Evolutionary conservation across 2,797 vertebrate genomes (phyloP), one percentile per base, ranked within the genome.

Genomic region (Thunnus albacares): DNA sequence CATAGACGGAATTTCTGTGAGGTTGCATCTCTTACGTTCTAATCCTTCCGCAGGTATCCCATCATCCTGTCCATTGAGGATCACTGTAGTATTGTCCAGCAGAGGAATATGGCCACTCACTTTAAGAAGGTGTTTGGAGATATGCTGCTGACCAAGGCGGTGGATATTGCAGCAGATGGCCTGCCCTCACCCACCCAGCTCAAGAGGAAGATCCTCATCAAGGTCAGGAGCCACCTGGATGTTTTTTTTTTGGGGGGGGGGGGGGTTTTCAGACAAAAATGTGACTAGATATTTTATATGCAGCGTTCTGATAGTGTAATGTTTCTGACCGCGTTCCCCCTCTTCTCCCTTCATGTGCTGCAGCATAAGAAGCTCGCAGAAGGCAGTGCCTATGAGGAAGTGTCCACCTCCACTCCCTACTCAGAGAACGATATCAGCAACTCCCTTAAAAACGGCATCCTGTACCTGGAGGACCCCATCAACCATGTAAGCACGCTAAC

Each of bases 291-390:
- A 11, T 12, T 76, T 61, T 63, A 13, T 56, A 22, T 6, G 0
- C 18, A 45, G 15, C n/a, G 5, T 57, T 72, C 11, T 60, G 18
- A 51, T 15, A 0, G 2, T 30, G 3, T n/a, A 6, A 38, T 41
- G 18, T 59, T 66, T 65, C 47, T 86, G 24, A 77, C 52, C 57
- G 8, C 22, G 22, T 58, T 6, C 57, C 24, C 20, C 24, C 18
- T 35, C 14, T 15, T 64, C 20, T 52, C 6, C n/a, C 38, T 55
- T 45, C 33, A 22, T 67, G n/a, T 61, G 14, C 45, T 86, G 15
- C 88, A 99, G 98, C 98, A 99, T 95, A 99, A 99, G 96, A 99
- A 99, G 92, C 96, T 99, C 59, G 98, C 98, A 0, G 98, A 99
- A 88, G 98, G 98, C 90, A 99, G 98, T 14, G 96, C 98, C 38